phyloP scores from a whole-genome alignment of 2,797 vertebrate species.

The Gadopsis bispinosus region DNA sequence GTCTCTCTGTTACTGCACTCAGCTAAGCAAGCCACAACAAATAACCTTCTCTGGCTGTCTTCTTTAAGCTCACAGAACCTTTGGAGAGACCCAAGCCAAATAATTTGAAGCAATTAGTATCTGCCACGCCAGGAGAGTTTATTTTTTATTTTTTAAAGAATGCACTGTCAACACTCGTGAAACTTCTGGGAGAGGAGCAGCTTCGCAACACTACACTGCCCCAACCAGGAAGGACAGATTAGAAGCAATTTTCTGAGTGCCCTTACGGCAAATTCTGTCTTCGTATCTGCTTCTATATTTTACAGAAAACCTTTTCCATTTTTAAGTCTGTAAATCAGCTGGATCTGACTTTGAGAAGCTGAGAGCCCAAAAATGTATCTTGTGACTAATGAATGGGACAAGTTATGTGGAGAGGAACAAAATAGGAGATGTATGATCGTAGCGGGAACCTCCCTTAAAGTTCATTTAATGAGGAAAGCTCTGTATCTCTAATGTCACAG shows the following conservation, averaged over 20 bases:
- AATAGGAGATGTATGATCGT: slow-evolving; percentile 24
- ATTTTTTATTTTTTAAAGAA: slow-evolving; percentile 29
- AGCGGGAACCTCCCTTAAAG: slow-evolving; percentile 7
- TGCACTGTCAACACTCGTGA: slow-evolving; percentile 23
- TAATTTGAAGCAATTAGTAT: slow-evolving; percentile 55
- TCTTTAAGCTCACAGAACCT: slow-evolving; percentile 6
- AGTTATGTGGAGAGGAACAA: slow-evolving; percentile 33
- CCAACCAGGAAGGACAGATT: slow-evolving; percentile 38
- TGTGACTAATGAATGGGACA: slow-evolving; percentile 24
- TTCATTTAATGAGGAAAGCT: slow-evolving; percentile 49
- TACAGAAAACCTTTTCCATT: slow-evolving; percentile 23
- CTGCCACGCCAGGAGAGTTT: neutral
- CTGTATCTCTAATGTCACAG: slow-evolving; percentile 21
- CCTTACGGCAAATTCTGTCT: slow-evolving; percentile 31
- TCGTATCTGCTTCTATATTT: slow-evolving; percentile 16
- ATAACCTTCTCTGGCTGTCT: slow-evolving; percentile 1
- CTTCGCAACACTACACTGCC: slow-evolving; percentile 20
- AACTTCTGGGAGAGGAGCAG: slow-evolving; percentile 33
- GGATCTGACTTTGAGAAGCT: slow-evolving; percentile 29
- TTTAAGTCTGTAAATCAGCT: slow-evolving; percentile 18
- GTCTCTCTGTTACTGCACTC: slow-evolving; percentile 1
- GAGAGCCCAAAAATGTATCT: slow-evolving; percentile 23
- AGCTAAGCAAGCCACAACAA: neutral
- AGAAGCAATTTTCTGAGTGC: slow-evolving; percentile 32
- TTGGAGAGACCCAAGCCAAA: slow-evolving; percentile 21